Percentiles rank a stretch among this genome's conserved stretches.
Evolutionary conservation across 2,888 invertebrate genomes (phyloP).

Genomic region (Heliconius ethilla): DNA sequence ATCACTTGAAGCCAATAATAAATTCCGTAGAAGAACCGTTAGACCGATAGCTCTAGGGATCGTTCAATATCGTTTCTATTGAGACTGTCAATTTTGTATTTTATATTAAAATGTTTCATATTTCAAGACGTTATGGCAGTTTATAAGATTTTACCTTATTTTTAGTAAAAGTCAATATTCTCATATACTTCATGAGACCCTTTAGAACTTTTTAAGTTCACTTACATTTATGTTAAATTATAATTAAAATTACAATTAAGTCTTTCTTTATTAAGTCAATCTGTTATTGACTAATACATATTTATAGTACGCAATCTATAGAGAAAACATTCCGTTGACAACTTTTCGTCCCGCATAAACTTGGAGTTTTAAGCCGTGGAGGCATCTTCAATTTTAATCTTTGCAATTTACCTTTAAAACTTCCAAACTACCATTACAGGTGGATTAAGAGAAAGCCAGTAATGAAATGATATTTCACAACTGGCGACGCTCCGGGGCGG

Average conservation of each 20-base stretch:
- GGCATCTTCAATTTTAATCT: neutral
- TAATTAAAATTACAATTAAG: too few relatives aligned
- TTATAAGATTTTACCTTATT: neutral
- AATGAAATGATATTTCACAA: conserved; percentile 16
- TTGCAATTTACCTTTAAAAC: neutral
- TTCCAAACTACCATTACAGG: conserved; percentile 10
- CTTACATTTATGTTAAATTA: too few relatives aligned
- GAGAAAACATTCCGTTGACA: too few relatives aligned
- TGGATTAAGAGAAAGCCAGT: conserved; percentile 8
- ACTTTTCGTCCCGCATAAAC: too few relatives aligned
- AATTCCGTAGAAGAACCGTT: conserved; percentile 12
- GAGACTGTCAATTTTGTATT: conserved; percentile 6
- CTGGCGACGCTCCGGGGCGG: conserved; percentile 5
- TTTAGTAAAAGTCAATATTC: neutral
- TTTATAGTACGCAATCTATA: too few relatives aligned
- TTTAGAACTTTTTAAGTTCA: too few relatives aligned
- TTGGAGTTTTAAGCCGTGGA: neutral
- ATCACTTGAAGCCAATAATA: neutral
- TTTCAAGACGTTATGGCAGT: neutral
- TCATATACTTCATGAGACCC: too few relatives aligned
- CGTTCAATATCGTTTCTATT: conserved; percentile 5
- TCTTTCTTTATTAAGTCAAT: too few relatives aligned
- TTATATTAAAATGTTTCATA: conserved; percentile 13
- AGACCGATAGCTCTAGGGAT: conserved; percentile 13
- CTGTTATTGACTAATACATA: too few relatives aligned